Conservation (phyloP, 2,113 vertebrate species). For the Delphinapterus leucas region DNA sequence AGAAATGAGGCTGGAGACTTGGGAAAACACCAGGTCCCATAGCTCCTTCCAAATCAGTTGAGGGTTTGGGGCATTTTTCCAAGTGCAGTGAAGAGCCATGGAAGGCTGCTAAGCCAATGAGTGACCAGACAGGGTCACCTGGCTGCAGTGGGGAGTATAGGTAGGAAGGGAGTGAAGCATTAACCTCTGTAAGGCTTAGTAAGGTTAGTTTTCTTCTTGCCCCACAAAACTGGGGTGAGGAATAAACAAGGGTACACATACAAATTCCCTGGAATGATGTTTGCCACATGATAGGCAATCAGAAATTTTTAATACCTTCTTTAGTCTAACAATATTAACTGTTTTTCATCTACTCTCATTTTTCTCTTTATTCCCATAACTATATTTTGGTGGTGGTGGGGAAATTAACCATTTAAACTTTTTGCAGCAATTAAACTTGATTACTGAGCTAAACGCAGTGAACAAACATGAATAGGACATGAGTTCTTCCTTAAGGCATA, state of each 20-base stretch:
- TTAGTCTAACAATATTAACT: background rate
- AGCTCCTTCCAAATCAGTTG: background rate
- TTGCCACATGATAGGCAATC: background rate
- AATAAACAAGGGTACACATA: background rate
- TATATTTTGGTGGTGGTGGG: background rate
- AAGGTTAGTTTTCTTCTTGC: background rate
- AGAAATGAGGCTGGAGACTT: background rate
- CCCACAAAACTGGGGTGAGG: background rate
- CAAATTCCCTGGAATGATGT: background rate
- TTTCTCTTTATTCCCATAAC: background rate
- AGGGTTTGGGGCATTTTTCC: background rate
- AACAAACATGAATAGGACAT: background rate
- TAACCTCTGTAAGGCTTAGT: background rate
- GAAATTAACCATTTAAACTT: background rate
- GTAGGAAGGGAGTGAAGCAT: background rate
- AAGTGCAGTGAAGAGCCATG: background rate
- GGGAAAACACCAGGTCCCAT: background rate
- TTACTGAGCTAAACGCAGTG: background rate
- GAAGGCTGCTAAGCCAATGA: background rate
- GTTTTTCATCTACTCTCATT: background rate
- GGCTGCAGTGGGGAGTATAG: background rate
- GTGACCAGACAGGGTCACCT: background rate
- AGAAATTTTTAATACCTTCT: background rate
- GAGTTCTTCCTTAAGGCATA: background rate
- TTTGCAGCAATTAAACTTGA: background rate